Evolutionary conservation across 1,140 invertebrate genomes (phyloP), one percentile per base, ranked within the genome.

Genomic region (Panagrolaimus sp.): DNA sequence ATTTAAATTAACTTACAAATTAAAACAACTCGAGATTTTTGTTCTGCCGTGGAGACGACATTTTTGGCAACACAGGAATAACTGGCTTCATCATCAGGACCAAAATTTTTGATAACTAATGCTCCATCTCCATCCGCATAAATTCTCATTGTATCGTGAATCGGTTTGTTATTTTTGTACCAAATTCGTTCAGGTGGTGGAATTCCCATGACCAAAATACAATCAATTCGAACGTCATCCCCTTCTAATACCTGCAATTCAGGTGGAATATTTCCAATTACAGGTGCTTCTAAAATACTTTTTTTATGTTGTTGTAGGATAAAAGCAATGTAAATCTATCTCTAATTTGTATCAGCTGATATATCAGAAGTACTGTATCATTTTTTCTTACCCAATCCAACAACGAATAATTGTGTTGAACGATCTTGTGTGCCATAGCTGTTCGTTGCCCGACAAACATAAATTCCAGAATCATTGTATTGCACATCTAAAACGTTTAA

Each of bases 21-120:
- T 10, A 87, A 80, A 68, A 83, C 78, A 1, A 87, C 69, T 48
- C 78, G 76, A 10, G 85, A 78, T 43, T 76, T 71, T 62, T 83
- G 79, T 0, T 84, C 83, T 7, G 85, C 82, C 70, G 84, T 85
- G 9, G 86, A 86, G 17, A 84, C 86, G 26, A 84, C 77, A 75
- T 85, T 86, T 26, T 73, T 74, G 0, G 86, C 86, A 9, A 79
- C 64, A 78, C 86, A 87, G 0, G 81, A 76, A 71, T 86, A 87
- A 4, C 83, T 79, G 38, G 85, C 86, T 65, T 84, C 81, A 69
- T 86, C 80, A 14, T 67, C 62, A 14, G 72, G 71, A 48, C 65
- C 68, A 47, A 77, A 81, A 32, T 69, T 62, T 15, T 69, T 58
- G 10, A 82, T 46, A 6, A 83, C 17, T n/a, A 82, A 70, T 43